A percentile compares a stretch with the other conserved stretches of the same genome.
Evolutionary conservation across 2,888 invertebrate genomes (phyloP).

Genomic region (Nomada hirtipes): DNA sequence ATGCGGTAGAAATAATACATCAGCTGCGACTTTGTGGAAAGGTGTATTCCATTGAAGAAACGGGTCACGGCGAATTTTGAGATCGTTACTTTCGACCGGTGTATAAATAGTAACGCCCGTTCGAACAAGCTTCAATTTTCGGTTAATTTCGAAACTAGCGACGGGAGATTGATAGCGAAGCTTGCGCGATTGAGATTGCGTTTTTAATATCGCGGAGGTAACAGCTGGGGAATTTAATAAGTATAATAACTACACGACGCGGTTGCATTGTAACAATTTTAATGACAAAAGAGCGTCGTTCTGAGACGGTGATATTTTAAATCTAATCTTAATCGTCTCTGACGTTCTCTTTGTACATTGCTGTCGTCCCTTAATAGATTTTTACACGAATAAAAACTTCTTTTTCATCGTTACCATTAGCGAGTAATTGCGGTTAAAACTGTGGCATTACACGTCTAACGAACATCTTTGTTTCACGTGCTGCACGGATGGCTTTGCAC

Average conservation of each 20-base stretch:
- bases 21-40: background rate
- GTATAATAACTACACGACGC: too few relatives aligned
- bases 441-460: background rate
- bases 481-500: background rate
- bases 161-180: background rate
- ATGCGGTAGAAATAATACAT: too few relatives aligned
- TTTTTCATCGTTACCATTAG: background rate
- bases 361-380: background rate
- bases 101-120: background rate
- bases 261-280: too few relatives aligned
- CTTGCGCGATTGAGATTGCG: too few relatives aligned
- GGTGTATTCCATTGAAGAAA: slow-evolving; percentile 7
- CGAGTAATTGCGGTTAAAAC: background rate
- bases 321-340: background rate
- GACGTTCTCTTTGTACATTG: background rate
- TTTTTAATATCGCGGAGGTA: background rate
- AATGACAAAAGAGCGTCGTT: too few relatives aligned
- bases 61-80: background rate
- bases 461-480: background rate
- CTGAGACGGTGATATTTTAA: too few relatives aligned
- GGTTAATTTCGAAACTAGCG: background rate
- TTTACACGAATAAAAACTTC: background rate
- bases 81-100: background rate
- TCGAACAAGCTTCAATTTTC: background rate
- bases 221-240: background rate